Conservation (phyloP, 2,888 invertebrate genomes). For the Synergus itoensis region DNA sequence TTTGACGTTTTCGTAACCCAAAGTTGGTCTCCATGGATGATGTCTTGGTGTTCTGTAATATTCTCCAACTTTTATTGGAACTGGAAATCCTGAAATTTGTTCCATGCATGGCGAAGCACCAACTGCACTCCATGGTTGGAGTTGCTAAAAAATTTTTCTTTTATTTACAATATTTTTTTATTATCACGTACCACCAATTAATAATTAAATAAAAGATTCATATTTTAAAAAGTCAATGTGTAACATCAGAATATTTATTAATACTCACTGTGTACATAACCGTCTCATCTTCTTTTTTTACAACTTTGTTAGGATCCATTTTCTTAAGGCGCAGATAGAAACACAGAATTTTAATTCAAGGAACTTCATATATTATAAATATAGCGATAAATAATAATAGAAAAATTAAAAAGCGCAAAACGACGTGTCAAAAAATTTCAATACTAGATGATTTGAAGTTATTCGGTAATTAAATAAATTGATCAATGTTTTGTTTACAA, state of each 20-base stretch:
- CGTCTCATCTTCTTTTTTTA: conserved; percentile 35
- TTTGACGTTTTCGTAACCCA: conserved; percentile 89
- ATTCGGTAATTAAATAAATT: neutral
- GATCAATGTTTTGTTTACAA: conserved; percentile 1
- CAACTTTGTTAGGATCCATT: neutral
- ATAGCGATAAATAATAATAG: too few relatives aligned
- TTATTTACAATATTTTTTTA: neutral
- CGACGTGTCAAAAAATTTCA: neutral
- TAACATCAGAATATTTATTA: neutral
- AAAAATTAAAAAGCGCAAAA: neutral
- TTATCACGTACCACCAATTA: neutral
- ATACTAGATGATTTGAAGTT: conserved; percentile 2
- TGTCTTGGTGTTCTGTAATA: conserved; percentile 84
- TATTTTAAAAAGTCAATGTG: neutral
- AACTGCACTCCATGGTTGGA: conserved; percentile 87
- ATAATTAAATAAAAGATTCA: neutral
- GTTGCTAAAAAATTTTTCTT: conserved; percentile 80
- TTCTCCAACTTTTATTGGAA: conserved; percentile 84
- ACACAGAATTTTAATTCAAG: neutral
- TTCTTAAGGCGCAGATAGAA: neutral
- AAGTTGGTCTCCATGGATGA: conserved; percentile 89
- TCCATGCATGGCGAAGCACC: conserved; percentile 83
- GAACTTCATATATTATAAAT: neutral
- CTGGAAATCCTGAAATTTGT: conserved; percentile 77
- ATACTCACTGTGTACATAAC: conserved; percentile 48